Evolutionary conservation across 2,888 invertebrate species (phyloP).

Genomic region (Teleiodes luculella): DNA sequence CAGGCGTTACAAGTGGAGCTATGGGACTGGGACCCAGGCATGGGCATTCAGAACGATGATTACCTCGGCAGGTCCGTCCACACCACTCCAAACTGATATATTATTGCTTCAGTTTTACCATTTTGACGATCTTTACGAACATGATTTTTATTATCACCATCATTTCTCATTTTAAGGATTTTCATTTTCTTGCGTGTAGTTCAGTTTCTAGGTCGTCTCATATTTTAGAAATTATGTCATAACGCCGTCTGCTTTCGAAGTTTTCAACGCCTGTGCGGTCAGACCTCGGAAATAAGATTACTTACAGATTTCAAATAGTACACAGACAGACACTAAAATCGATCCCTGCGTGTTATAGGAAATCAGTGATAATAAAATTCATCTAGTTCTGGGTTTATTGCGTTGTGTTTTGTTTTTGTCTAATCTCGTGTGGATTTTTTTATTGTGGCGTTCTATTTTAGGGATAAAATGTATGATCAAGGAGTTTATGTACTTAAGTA

Average conservation of each 20-base stretch:
- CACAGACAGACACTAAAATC: no score
- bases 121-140: background rate
- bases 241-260: no score
- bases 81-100: slow-evolving; percentile 24
- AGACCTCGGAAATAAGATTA: no score
- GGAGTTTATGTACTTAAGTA: background rate
- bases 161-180: background rate
- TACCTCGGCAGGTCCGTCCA: slow-evolving; percentile 88
- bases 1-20: slow-evolving; percentile 86
- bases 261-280: background rate
- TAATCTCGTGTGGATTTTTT: slow-evolving; percentile 35
- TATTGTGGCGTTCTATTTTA: background rate
- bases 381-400: slow-evolving; percentile 25
- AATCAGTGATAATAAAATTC: slow-evolving; percentile 46
- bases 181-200: background rate
- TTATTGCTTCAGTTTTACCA: background rate
- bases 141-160: slow-evolving; percentile 20
- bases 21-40: slow-evolving; percentile 91
- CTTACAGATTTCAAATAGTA: no score
- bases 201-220: background rate
- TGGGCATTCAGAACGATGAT: slow-evolving; percentile 89
- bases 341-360: no score
- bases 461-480: background rate
- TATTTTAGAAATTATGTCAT: no score
- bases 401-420: slow-evolving; percentile 35